phyloP scores from a whole-genome alignment of 2,113 vertebrate genomes.

The Chroicocephalus ridibundus region DNA sequence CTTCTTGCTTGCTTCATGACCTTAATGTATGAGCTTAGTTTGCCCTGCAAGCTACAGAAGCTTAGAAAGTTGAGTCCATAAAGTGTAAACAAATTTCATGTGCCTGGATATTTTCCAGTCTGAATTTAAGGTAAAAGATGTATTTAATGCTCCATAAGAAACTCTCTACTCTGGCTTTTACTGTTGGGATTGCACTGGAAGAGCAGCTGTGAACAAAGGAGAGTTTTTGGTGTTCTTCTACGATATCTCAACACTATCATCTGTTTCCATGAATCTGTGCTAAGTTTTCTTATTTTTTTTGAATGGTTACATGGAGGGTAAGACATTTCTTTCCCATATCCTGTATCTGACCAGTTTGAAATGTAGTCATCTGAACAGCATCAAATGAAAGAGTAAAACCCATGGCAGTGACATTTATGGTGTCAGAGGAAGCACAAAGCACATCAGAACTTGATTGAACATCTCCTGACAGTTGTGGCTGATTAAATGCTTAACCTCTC shows the following conservation, averaged over 20 bases:
- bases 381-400: background rate
- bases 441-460: background rate
- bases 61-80: background rate
- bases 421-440: background rate
- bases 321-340: background rate
- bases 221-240: background rate
- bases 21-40: background rate
- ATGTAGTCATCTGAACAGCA: background rate
- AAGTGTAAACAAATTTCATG: background rate
- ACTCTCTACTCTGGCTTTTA: background rate
- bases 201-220: background rate
- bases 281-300: background rate
- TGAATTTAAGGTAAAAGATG: background rate
- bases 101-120: background rate
- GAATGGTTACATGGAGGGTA: background rate
- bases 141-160: background rate
- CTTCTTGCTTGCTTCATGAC: background rate
- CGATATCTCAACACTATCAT: background rate
- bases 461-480: background rate
- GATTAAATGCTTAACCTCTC: constrained; percentile 31
- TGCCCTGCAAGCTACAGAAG: background rate
- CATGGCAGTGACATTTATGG: background rate
- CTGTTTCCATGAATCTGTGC: background rate
- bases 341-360: background rate
- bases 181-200: background rate